Evolutionary conservation across 2,888 invertebrate genomes (phyloP), one percentile per base, ranked within the genome.

Genomic region (Caenorhabditis afra): DNA sequence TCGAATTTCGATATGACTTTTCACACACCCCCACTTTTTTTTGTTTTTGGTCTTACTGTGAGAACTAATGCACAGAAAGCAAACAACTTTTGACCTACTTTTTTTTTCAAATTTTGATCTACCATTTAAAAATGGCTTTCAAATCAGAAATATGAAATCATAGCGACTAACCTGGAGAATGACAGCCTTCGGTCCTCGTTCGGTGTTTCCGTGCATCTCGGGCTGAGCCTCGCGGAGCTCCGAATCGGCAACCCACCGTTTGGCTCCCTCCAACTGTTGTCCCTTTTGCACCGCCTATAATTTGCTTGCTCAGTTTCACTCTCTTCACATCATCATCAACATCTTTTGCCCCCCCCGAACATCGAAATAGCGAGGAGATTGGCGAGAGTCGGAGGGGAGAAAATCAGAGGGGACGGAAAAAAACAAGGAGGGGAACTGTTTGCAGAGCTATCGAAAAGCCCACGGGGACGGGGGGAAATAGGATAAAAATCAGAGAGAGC

Each of bases 221-320:
- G 58, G 68, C 3, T 59, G 50, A 29, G 29, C 29, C 55, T 83
- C 78, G 41, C 80, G 55, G n/a, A 49, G 29, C 49, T 64, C 53
- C 50, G 81, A 68, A 35, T 81, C 81, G 41, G 76, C 71, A 39
- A 81, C 78, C 85, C 85, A 85, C 39, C 77, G 75, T 70, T 79
- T 81, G 12, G 85, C 85, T 47, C 85, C 85, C 57, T 81, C 84
- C 76, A 85, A 74, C 39, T 78, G 79, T 45, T 81, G 74, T 70
- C 78, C 82, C 49, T 75, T 77, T 68, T 62, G 66, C 29, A 81
- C 77, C 7, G 71, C 39, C 80, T 85, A 35, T 29, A 75, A 47
- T 50, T 16, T 16, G 11, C 20, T 16, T 16, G 11, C 20, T 4
- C 10, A 23, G 20, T 8, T 53, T 23, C 10, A 35, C 1, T 47